phyloP scores from a whole-genome alignment of 2,113 vertebrate genomes.

The Pelmatolapia mariae region DNA sequence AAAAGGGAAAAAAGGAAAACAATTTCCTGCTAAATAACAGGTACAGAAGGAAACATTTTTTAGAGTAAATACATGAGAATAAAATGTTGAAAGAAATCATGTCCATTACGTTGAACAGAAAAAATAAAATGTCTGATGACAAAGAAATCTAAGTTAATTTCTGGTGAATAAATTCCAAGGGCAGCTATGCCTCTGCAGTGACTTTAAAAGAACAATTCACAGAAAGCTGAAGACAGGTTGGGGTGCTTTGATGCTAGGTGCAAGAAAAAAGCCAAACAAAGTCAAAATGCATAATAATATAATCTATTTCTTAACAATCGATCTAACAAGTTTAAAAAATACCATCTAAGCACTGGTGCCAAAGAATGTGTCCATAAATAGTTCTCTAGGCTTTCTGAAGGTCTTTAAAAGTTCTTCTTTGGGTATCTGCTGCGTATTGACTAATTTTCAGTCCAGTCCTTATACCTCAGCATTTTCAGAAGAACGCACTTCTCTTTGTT shows the following conservation, averaged over 20 bases:
- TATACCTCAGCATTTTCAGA: not conserved
- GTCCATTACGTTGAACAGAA: not conserved
- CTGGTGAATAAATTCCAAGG: not conserved
- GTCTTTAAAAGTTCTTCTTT: not conserved
- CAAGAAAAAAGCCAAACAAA: not conserved
- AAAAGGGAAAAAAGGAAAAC: accelerated
- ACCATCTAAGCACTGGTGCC: not conserved
- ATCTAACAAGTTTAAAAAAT: not conserved
- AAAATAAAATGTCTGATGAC: not conserved
- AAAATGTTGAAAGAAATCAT: not conserved
- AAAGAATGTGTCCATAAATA: not conserved
- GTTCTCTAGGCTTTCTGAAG: not conserved
- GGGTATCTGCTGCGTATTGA: not conserved
- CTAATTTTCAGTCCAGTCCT: not conserved
- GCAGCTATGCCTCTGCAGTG: not conserved
- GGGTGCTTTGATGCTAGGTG: not conserved
- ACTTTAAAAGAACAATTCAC: not conserved
- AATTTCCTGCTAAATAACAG: not conserved
- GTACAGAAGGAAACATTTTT: not conserved
- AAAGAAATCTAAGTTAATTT: not conserved
- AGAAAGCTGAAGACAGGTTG: not conserved
- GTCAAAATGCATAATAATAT: not conserved
- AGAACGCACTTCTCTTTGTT: not conserved
- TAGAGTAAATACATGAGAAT: not conserved
- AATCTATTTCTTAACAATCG: not conserved